Evolutionary conservation across 2,797 vertebrate genomes (phyloP).

Genomic region (Mus caroli): DNA sequence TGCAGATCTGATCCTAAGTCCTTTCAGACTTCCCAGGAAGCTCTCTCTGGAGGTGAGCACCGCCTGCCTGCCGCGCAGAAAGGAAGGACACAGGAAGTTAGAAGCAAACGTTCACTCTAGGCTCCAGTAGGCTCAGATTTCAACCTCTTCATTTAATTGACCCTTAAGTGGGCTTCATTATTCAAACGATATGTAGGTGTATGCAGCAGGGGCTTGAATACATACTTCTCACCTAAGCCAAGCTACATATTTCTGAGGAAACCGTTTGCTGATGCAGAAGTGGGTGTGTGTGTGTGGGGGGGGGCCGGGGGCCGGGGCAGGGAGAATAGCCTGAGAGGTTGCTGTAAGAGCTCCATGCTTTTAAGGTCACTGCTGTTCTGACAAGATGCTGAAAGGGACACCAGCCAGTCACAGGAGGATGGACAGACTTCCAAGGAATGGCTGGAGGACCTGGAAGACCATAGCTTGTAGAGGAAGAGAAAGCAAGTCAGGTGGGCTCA

Average conservation of each 20-base stretch:
- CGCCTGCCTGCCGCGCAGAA: not conserved
- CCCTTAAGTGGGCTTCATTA: not conserved
- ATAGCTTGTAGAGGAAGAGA: not conserved
- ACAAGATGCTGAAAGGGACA: not conserved
- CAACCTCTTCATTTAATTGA: not conserved
- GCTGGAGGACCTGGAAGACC: not conserved
- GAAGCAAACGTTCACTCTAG: not conserved
- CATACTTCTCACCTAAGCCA: conserved; percentile 35
- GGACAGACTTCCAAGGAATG: not conserved
- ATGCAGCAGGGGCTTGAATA: not conserved
- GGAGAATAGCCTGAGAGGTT: not conserved
- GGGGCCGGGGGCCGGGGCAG: fast-evolving
- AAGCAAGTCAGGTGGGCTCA: too few species aligned
- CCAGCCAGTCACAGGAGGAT: not conserved
- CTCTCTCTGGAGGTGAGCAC: not conserved
- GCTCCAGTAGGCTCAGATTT: not conserved
- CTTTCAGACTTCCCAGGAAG: not conserved
- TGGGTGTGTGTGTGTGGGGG: too few species aligned
- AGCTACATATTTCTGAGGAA: conserved; percentile 53
- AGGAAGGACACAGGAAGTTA: not conserved
- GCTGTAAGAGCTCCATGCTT: not conserved
- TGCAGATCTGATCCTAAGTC: not conserved
- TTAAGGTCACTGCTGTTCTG: conserved; percentile 53
- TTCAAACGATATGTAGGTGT: not conserved
- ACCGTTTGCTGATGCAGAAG: not conserved